Percentiles rank a stretch among this genome's conserved stretches.
phyloP scores from a whole-genome alignment of 2,888 invertebrate genomes.

The Chydorus sphaericus region DNA sequence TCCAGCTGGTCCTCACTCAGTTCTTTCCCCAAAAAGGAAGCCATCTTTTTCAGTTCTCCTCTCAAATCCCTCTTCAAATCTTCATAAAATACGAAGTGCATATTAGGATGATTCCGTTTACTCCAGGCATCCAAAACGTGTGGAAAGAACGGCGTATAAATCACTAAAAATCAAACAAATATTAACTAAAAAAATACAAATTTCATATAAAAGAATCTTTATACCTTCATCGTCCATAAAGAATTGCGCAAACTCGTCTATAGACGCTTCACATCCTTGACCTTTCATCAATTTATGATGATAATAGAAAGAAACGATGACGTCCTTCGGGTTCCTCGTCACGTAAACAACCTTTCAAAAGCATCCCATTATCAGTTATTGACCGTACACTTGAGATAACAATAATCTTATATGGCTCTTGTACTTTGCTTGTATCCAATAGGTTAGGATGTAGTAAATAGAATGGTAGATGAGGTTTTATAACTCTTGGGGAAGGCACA shows the following conservation, averaged over 20 bases:
- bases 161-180: too few species aligned
- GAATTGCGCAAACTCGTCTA: slow-evolving; percentile 43
- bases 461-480: slow-evolving; percentile 26
- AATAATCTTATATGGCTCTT: too few species aligned
- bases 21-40: slow-evolving; percentile 50
- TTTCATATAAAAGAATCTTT: too few species aligned
- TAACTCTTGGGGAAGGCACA: slow-evolving; percentile 21
- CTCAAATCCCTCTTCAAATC: slow-evolving; percentile 35
- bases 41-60: slow-evolving; percentile 48
- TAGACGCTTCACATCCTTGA: slow-evolving; percentile 35
- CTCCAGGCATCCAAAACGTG: slow-evolving; percentile 36
- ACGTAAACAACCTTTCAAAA: slow-evolving; percentile 60
- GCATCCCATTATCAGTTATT: slow-evolving; percentile 63
- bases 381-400: background rate
- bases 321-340: slow-evolving; percentile 66
- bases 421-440: slow-evolving; percentile 33
- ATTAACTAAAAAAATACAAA: too few species aligned
- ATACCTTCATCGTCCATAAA: slow-evolving; percentile 31
- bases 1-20: slow-evolving; percentile 49
- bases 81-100: slow-evolving; percentile 25
- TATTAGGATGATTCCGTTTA: slow-evolving; percentile 45
- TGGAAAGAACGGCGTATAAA: background rate
- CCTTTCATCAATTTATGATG: slow-evolving; percentile 52
- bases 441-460: slow-evolving; percentile 21
- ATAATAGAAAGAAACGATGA: slow-evolving; percentile 64